Evolutionary conservation across 2,888 invertebrate species (phyloP), one percentile per base, ranked within the genome.

Genomic region (Gari tellinella): DNA sequence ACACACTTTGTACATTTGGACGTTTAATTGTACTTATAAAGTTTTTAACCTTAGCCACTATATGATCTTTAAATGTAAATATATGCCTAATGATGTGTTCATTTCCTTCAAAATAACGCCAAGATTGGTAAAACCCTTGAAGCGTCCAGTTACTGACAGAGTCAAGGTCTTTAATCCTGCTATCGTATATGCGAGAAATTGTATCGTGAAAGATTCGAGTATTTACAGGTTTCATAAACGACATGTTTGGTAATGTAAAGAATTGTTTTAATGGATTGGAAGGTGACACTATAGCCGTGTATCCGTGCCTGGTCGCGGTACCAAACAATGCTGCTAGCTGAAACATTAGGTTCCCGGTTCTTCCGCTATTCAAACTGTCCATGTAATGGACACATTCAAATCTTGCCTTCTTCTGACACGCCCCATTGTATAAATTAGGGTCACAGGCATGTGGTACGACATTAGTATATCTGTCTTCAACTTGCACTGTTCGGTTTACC

Each of bases 291-390:
- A 38, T 23, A 14, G 55, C 25, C 40, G 14, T 55, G 21, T 40
- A 55, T 17, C 55, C 38, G 1, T 15, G 19, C 15, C 3, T 14
- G 15, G 23, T 25, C 7, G 55, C 17, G 3, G 25, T 41, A 5
- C 17, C 55, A 3, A 55, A 23, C 17, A 55, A n/a, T 8, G 55
- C 14, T 10, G 55, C 55, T 2, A 55, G 7, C 17, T 38, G 55
- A 41, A 55, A 55, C 19, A 55, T 15, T 1, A 17, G 17, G 14
- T 55, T 55, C 15, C 55, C 55, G 1, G 55, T 55, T 14, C 55
- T 17, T 14, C 55, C 55, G 2, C 2, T 23, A 21, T 10, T 23
- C 8, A 2, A 8, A 3, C 19, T 5, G 2, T 38, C 21, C 55
- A 55, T 55, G 2, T 38, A 53, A 38, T 53, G 53, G 37, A 15